Base-by-base conservation (phyloP, 2,797 vertebrate species). In the Podargus strigoides region DNA sequence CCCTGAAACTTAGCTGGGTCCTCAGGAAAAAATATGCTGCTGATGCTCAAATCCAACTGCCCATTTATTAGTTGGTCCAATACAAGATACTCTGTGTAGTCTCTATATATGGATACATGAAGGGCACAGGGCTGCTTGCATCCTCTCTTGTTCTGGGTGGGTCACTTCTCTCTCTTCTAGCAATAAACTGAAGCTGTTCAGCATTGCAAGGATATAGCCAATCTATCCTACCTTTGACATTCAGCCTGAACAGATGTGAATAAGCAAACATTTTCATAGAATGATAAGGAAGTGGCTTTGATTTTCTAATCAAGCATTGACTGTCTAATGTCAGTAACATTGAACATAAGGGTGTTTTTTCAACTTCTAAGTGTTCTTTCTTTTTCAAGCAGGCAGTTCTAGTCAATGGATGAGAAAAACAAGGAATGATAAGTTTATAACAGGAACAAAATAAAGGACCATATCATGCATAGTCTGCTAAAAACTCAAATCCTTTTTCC, bases 211-310 rank as follows among this genome's bases (percentile, higher is more conserved):
- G 56, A 44, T 0, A 0, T 15, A 52, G 41, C 21, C 36, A 42
- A 7, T 20, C 23, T 14, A 34, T 30, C 64, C 34, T 47, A 37
- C 42, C 44, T 63, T 22, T 50, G 46, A 59, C 14, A 1, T 44
- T 41, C 63, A 53, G 34, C 20, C 55, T 79, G 77, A 85, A 19
- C 14, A 73, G 44, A 60, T 52, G 67, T 4, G n/a, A 91, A 73
- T 11, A 70, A 67, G 37, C 0, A 5, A 90, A 70, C 14, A 26
- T 55, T 81, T 94, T 64, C 50, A 79, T 84, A 78, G 69, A 88
- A 68, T 18, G 32, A 69, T 79, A 89, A 87, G 59, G 63, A 94
- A 87, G 49, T 22, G 36, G 8, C 64, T 96, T 92, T 95, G 78
- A 85, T 93, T 93, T 97, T 95, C 75, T 74, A 80, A 85, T 85